phyloP scores from a whole-genome alignment of 1,140 invertebrate species.

The Cephus cinctus region DNA sequence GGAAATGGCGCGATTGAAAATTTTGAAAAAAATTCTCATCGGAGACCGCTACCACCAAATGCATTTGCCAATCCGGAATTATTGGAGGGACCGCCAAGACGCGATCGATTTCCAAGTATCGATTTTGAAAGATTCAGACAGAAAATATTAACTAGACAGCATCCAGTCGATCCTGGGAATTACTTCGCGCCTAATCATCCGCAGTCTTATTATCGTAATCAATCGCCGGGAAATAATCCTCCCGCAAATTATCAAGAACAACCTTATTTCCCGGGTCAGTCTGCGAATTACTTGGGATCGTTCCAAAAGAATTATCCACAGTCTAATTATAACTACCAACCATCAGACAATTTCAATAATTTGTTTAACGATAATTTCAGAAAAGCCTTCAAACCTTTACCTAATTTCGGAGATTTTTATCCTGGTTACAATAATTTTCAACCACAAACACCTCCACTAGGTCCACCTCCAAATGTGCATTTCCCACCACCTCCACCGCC shows the following conservation, averaged over 20 bases:
- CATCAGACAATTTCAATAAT: not conserved
- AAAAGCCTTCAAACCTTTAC: too few species aligned
- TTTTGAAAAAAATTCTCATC: too few species aligned
- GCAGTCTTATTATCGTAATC: not conserved
- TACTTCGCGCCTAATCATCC: not conserved
- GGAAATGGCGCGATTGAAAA: too few species aligned
- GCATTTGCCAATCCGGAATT: not conserved
- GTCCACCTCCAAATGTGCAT: too few species aligned
- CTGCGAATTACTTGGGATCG: not conserved
- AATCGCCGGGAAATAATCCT: not conserved
- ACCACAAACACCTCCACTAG: too few species aligned
- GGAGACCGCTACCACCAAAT: too few species aligned
- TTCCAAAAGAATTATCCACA: not conserved
- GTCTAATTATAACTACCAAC: not conserved
- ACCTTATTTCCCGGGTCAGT: not conserved
- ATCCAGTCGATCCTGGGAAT: not conserved
- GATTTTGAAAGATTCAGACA: not conserved
- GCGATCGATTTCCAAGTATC: not conserved
- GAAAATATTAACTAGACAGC: not conserved
- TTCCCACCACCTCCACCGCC: too few species aligned
- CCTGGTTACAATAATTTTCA: too few species aligned
- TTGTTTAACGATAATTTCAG: not conserved
- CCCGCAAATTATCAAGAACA: not conserved
- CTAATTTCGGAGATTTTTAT: too few species aligned
- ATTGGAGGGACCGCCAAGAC: not conserved